Conservation (phyloP, 2,888 invertebrate genomes). For the Leptopterna dolabrata region DNA sequence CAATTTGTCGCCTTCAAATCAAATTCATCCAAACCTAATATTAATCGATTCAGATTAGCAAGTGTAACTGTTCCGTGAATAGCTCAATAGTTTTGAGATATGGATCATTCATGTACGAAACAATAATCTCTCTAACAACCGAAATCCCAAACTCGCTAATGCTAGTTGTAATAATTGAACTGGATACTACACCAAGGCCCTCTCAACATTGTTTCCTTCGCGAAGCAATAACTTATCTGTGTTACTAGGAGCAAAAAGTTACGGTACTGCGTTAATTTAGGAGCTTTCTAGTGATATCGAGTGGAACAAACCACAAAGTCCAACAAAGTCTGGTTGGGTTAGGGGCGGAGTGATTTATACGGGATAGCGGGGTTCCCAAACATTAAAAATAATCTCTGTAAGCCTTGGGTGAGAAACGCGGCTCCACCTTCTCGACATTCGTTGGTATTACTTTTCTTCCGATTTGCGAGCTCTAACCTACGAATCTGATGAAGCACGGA, state of each 20-base stretch:
- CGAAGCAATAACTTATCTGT: neutral
- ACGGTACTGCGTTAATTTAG: neutral
- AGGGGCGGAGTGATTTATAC: neutral
- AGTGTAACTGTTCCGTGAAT: too few species aligned
- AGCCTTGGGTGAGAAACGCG: neutral
- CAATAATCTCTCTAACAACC: too few species aligned
- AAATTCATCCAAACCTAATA: too few species aligned
- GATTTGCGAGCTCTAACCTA: neutral
- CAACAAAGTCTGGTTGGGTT: neutral
- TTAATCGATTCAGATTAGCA: too few species aligned
- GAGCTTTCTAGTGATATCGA: neutral
- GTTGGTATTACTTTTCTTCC: neutral
- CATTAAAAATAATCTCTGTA: neutral
- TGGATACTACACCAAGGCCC: neutral
- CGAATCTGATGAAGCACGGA: too few species aligned
- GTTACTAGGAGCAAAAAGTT: neutral
- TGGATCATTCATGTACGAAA: too few species aligned
- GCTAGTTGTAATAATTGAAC: neutral
- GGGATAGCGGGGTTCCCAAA: neutral
- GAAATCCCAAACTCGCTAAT: too few species aligned
- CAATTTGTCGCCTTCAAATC: too few species aligned
- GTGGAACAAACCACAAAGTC: neutral
- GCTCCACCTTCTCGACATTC: neutral
- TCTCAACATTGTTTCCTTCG: neutral
- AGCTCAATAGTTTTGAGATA: too few species aligned